Evolutionary conservation across 1,140 invertebrate genomes (phyloP), one percentile per base, ranked within the genome.

Genomic region (Triops cancriformis): DNA sequence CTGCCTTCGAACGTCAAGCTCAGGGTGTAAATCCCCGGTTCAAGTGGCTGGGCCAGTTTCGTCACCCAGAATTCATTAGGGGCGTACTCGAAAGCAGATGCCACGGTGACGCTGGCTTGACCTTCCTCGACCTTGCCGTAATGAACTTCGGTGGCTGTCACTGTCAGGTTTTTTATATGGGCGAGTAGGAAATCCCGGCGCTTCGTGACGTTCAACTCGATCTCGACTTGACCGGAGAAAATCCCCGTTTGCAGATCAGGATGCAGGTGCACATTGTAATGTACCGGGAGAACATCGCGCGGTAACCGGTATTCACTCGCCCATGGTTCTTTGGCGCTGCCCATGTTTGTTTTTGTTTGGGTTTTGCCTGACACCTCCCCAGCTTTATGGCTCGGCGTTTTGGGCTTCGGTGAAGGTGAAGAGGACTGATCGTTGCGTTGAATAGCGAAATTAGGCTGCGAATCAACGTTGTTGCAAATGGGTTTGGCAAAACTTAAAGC

Each of bases 191-290:
- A 87, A 28, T 87, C 86, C n/a, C 88, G 89, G 6, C 85, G 82
- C 41, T 87, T 82, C 1, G 85, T 80, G 1, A 92, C 85, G 73
- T 88, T 84, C 64, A 96, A 82, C 18, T 87, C 84, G n/a, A 95
- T 94, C 74, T 86, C 88, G 0, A 94, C 92, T 41, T 84, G 86
- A 1, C 94, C 94, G 76, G 85, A 82, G 82, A 93, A 95, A 14
- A 86, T 88, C 11, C 90, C 91, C 11, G 85, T 85, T 27, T 87
- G 84, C 42, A 96, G 83, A 83, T 94, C 87, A 0, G 94, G 94
- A 79, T 90, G 85, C 41, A 96, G 84, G 9, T 86, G 87, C 1
- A 97, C 82, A 76, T 92, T 89, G 82, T 97, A 97, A 80, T 85
- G 85, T 23, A 84, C 42, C 0, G 87, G 86, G 1, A 83, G 73